Percentiles rank a stretch among this genome's conserved stretches.
These are phyloP conservation scores for Teinopalpus imperialis DNA, from an alignment of 2,888 invertebrate species.

Conservation along the genomic window DNA sequence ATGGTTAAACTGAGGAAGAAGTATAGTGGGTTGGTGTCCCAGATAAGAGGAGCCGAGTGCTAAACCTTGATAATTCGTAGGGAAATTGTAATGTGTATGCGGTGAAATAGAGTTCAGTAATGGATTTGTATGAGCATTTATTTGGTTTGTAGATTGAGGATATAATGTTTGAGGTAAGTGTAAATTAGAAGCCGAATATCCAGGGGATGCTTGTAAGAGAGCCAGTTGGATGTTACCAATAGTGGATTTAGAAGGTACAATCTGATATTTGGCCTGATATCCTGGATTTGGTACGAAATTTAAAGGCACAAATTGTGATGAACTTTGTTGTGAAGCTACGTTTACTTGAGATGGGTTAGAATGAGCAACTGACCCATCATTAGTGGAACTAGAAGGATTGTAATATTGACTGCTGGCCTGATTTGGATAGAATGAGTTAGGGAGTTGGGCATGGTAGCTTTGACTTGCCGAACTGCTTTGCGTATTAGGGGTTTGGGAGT, in stretches of 20 bases:
- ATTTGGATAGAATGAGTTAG: constrained; percentile 68
- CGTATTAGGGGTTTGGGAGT: constrained; percentile 49
- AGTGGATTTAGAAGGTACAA: constrained; percentile 57
- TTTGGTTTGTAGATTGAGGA: constrained; percentile 21
- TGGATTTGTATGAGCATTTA: constrained; percentile 41
- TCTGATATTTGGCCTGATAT: constrained; percentile 70
- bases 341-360: constrained; percentile 36
- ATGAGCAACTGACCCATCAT: constrained; percentile 36
- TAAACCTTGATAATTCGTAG: constrained; percentile 50
- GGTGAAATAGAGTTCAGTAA: constrained; percentile 39
- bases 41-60: constrained; percentile 52
- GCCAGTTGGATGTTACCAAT: constrained; percentile 63
- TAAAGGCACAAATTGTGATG: constrained; percentile 62
- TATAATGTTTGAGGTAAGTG: constrained; percentile 55
- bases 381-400: constrained; percentile 42
- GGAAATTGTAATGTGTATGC: constrained; percentile 54
- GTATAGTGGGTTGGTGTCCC: constrained; percentile 56
- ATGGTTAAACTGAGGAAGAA: constrained; percentile 61
- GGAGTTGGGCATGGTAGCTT: constrained; percentile 55
- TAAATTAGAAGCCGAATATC: constrained; percentile 45
- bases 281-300: constrained; percentile 68
- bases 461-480: constrained; percentile 41
- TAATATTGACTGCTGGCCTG: constrained; percentile 62
- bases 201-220: constrained; percentile 54
- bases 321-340: constrained; percentile 37